Percentiles rank a stretch among this genome's conserved stretches.
phyloP scores from a whole-genome alignment of 2,113 vertebrate genomes.

The Naja naja region DNA sequence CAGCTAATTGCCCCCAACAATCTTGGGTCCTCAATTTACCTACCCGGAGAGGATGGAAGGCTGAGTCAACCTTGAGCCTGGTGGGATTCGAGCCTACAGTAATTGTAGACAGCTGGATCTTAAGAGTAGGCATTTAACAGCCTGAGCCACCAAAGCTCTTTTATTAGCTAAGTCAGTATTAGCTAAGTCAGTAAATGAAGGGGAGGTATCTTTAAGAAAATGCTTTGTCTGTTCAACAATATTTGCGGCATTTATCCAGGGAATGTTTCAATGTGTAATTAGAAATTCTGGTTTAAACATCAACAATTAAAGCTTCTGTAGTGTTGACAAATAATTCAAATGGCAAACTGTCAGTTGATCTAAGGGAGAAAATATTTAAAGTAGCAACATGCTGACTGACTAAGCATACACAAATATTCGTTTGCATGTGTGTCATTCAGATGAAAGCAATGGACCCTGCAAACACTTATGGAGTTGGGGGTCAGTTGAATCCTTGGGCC shows the following conservation, averaged over 20 bases:
- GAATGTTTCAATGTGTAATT: constrained; percentile 4
- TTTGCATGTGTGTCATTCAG: background rate
- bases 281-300: background rate
- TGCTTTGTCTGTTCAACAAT: background rate
- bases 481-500: background rate
- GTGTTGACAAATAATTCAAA: background rate
- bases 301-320: background rate
- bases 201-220: background rate
- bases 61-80: no score
- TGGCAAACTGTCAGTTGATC: background rate
- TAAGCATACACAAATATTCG: background rate
- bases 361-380: background rate
- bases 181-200: background rate
- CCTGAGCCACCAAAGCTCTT: no score
- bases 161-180: background rate
- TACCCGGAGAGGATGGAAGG: no score
- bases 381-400: background rate
- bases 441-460: background rate
- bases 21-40: no score
- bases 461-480: background rate
- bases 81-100: no score
- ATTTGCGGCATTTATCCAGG: background rate
- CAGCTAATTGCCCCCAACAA: no score
- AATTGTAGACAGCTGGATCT: no score
- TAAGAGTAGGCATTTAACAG: no score